Conservation (phyloP, 2,113 vertebrate genomes). For the Gavia stellata region DNA sequence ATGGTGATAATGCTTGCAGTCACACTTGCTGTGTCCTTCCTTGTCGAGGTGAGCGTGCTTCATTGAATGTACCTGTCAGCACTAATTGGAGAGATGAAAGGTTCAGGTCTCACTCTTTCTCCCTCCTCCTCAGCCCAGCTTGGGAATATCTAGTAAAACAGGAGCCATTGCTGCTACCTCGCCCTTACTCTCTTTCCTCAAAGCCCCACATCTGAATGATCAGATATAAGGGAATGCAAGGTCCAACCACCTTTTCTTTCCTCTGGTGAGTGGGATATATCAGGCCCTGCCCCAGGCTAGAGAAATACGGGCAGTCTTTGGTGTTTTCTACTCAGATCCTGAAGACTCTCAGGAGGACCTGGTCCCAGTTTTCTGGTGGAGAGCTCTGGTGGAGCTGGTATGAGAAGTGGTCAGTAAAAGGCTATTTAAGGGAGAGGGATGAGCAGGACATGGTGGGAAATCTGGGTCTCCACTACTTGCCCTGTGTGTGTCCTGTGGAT, state of each 20-base stretch:
- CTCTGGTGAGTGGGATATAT: not conserved
- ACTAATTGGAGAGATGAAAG: not conserved
- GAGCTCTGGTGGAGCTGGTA: not conserved
- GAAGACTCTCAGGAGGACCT: not conserved
- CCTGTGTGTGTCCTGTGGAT: not conserved
- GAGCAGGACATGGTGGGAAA: not conserved
- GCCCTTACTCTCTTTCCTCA: not conserved
- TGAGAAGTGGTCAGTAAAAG: not conserved
- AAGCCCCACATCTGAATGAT: not conserved
- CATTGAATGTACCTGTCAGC: not conserved
- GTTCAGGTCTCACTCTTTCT: not conserved
- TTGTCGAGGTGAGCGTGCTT: constrained; percentile 66
- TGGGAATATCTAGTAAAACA: not conserved
- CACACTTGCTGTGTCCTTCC: constrained; percentile 63
- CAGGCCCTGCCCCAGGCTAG: not conserved
- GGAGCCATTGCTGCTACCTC: not conserved
- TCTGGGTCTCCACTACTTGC: not conserved
- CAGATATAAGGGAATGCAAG: not conserved
- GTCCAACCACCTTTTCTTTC: not conserved
- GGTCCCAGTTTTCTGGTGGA: not conserved
- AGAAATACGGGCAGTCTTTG: not conserved
- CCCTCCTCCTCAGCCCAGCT: not conserved
- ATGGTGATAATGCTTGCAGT: constrained; percentile 68
- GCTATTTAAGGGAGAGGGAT: not conserved
- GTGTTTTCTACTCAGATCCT: not conserved